Percentiles rank a stretch among this genome's conserved stretches.
These are phyloP conservation scores for Pandion haliaetus DNA, from an alignment of 2,113 vertebrate genomes.

Conservation along the genomic window DNA sequence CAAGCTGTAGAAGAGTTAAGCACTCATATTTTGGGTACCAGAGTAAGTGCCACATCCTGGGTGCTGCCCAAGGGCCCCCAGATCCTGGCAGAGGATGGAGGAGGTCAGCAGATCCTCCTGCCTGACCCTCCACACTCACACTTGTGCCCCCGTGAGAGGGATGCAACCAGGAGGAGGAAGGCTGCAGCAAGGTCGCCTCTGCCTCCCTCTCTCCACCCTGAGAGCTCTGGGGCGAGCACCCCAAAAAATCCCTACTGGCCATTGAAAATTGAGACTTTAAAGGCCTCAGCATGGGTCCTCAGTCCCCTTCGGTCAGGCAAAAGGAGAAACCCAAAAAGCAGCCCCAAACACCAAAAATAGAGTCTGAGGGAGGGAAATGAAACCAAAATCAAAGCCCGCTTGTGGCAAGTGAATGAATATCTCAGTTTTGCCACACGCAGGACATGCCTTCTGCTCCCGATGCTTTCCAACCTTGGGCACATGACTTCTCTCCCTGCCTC, in stretches of 20 bases:
- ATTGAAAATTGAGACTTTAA: background rate
- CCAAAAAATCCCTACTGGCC: background rate
- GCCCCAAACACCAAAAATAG: background rate
- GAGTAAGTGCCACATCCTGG: background rate
- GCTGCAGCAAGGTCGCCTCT: background rate
- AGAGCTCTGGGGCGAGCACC: background rate
- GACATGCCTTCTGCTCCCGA: background rate
- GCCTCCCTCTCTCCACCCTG: background rate
- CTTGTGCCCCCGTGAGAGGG: accelerated
- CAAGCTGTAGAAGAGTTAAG: background rate
- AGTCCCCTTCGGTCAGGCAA: no score
- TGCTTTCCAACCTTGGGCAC: no score
- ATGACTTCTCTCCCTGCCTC: background rate
- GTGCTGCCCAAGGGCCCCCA: background rate
- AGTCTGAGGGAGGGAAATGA: background rate
- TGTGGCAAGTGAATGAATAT: background rate
- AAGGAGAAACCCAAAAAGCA: background rate
- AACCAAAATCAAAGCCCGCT: background rate
- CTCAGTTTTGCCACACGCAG: background rate
- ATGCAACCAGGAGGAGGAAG: background rate
- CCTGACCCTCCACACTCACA: accelerated
- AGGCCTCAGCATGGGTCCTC: no score
- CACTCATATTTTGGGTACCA: background rate
- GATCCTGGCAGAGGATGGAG: background rate
- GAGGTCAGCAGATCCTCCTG: background rate